Conservation (phyloP, 2,888 invertebrate genomes). For the Serripes groenlandicus region DNA sequence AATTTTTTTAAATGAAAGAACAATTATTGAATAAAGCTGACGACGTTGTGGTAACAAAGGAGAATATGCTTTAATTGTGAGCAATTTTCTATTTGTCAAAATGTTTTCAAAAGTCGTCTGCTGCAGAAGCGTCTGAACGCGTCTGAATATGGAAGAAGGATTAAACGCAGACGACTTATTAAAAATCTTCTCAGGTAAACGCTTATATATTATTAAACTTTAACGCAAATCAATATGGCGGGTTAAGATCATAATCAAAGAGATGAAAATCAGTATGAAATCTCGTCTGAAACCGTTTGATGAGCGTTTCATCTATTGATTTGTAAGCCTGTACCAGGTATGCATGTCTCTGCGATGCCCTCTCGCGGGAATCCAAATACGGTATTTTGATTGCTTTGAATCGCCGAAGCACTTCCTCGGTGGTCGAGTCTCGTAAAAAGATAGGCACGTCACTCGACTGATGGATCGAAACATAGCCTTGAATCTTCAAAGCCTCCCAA, state of each 20-base stretch:
- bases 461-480: not conserved
- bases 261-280: slow-evolving; percentile 46
- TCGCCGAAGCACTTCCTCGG: not conserved
- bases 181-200: no score
- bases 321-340: slow-evolving; percentile 39
- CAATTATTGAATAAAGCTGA: no score
- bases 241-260: slow-evolving; percentile 40
- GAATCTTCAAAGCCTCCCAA: slow-evolving; percentile 47
- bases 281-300: slow-evolving; percentile 23
- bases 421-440: not conserved
- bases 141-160: no score
- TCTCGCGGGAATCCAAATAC: slow-evolving; percentile 6
- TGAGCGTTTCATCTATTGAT: not conserved
- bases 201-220: no score
- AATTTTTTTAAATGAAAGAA: no score
- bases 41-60: no score
- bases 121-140: no score
- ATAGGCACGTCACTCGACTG: not conserved
- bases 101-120: no score
- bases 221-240: slow-evolving; percentile 26
- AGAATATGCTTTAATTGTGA: no score
- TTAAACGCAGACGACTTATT: no score
- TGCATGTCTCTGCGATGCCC: slow-evolving; percentile 29
- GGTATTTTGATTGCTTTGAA: slow-evolving; percentile 20
- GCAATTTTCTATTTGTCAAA: no score